Evolutionary conservation across 2,888 invertebrate genomes (phyloP), one percentile per base, ranked within the genome.

Genomic region (Monochamus alternatus): DNA sequence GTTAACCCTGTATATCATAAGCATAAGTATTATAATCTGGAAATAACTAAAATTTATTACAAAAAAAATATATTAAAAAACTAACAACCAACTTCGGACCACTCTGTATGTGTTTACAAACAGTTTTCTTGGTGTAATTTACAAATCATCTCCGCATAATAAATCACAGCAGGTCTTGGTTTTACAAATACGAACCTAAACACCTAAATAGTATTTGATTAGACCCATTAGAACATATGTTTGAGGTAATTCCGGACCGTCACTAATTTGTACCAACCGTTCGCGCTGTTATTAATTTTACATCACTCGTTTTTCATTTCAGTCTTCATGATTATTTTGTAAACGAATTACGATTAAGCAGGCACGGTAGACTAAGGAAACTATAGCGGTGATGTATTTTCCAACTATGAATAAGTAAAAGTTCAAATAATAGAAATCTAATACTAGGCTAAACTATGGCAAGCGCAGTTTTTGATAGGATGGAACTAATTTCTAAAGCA

Each of bases 131-230:
- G 31, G 60, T 60, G 52, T 66, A 66, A 43, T 31, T 52, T 31
- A 38, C 43, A 63, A 64, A 64, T 64, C 14, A 64, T 64, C 64
- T 64, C 43, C 5, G 55, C 58, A 5, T 30, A 47, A 47, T 47
- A 30, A 64, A 47, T 64, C 47, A 47, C 3, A 47, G 14, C 44
- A 14, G 30, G 64, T 47, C 30, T 44, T 22, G 5, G 30, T 64
- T 10, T 47, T 47, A 31, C 22, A 64, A 64, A 64, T 64, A 22
- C 7, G 12, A 38, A 43, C 22, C 32, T n/a, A 63, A 63, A 63
- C 43, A 14, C 5, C 63, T 63, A 64, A 64, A 64, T 44, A 44
- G 0, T 22, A 64, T 64, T 64, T 64, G 44, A 64, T 64, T 64
- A 44, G 14, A 22, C 22, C 38, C 44, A 44, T 64, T 64, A 64